Base-by-base conservation (phyloP, 2,113 vertebrate genomes). In the Athene cunicularia region DNA sequence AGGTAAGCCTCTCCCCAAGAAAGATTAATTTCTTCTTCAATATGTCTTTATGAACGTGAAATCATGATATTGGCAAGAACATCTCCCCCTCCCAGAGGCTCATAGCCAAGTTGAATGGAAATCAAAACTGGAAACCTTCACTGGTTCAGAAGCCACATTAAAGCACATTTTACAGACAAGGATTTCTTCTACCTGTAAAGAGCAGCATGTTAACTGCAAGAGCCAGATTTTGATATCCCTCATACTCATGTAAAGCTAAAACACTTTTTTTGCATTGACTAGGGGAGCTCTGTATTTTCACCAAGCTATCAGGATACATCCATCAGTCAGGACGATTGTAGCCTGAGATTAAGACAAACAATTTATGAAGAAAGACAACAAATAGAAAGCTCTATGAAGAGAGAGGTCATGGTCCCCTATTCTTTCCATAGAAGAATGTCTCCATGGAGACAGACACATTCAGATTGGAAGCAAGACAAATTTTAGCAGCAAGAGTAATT, bases 401-500 rank as follows among this genome's bases (percentile, higher is more conserved):
- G 18, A 35, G 72, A 91, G 88, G 92, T 97, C 96, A 79, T 1
- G 0, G 56, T 18, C 50, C 49, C 58, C 70, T 87, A 91, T 94
- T 94, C 68, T 84, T 95, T 82, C 56, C n/a, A 22, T 41, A 87
- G 60, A 94, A 95, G n/a, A 97, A 96, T 89, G 60, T 95, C 95
- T 95, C 95, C 92, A 97, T 96, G 94, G 96, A 97, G 96, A 96
- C 94, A 97, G 96, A 97, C 95, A 89, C 86, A 75, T 89, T 93
- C 49, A 87, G 30, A 77, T 81, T 95, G 89, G 95, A 97, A 93
- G 86, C 49, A 97, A 97, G 97, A 94, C 94, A 94, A 95, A 68
- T 96, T 95, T 87, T 91, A 97, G 93, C 80, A 87, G 86, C 70
- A 87, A 92, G 91, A 91, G 62, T 95, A 96, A 97, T 96, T 97